Evolutionary conservation across 2,888 invertebrate species (phyloP).

Genomic region (Drosophila histrio): DNA sequence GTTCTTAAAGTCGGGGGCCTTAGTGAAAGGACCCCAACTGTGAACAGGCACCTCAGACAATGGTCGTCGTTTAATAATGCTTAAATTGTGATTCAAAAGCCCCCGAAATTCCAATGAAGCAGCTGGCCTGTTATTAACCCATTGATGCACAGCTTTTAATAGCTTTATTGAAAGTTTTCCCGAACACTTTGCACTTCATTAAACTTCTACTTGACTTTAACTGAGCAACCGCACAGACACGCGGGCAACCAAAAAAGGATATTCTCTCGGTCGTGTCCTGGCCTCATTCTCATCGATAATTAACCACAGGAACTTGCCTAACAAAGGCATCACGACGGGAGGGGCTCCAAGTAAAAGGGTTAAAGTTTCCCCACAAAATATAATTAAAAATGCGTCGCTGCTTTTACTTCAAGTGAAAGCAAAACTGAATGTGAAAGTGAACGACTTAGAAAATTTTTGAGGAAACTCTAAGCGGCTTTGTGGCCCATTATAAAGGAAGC

Average conservation of each 20-base stretch:
- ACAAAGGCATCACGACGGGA: slow-evolving; percentile 43
- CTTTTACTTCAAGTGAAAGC: slow-evolving; percentile 50
- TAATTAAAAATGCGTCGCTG: slow-evolving; percentile 69
- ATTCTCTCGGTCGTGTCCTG: slow-evolving; percentile 30
- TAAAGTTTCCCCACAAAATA: slow-evolving; percentile 59
- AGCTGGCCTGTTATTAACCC: slow-evolving; percentile 67
- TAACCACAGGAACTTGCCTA: slow-evolving; percentile 72
- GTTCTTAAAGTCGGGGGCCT: not conserved
- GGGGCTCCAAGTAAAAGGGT: slow-evolving; percentile 20
- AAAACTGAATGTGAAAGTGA: slow-evolving; percentile 30
- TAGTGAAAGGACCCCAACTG: not conserved
- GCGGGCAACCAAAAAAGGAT: slow-evolving; percentile 26
- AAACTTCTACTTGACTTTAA: slow-evolving; percentile 66
- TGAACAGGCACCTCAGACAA: slow-evolving; percentile 40
- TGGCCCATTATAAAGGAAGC: slow-evolving; percentile 19
- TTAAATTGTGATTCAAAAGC: slow-evolving; percentile 19
- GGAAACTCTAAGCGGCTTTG: slow-evolving; percentile 54
- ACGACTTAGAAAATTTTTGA: slow-evolving; percentile 31
- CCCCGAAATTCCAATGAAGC: slow-evolving; percentile 26
- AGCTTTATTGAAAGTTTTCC: slow-evolving; percentile 52
- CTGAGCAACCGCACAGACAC: slow-evolving; percentile 19
- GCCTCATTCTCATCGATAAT: slow-evolving; percentile 68
- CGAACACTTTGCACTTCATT: slow-evolving; percentile 77
- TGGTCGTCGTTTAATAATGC: slow-evolving; percentile 8
- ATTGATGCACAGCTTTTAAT: slow-evolving; percentile 64